phyloP scores from a whole-genome alignment of 2,888 invertebrate genomes.

The Scaptomyza caliginosa region DNA sequence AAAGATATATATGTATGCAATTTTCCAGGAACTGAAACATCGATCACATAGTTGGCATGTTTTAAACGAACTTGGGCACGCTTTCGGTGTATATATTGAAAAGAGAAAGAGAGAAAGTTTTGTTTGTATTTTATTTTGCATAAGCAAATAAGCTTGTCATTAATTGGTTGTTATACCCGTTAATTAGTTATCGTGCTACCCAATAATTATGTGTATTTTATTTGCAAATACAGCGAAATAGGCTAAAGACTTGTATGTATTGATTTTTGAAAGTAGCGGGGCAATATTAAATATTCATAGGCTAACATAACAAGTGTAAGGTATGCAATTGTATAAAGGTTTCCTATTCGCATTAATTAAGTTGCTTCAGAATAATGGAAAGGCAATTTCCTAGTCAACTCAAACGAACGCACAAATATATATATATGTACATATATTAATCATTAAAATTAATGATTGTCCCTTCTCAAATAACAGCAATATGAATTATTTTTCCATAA shows the following conservation, averaged over 20 bases:
- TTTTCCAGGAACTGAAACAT: not conserved
- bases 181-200: not conserved
- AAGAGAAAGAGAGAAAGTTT: no score
- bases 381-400: not conserved
- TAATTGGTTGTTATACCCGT: not conserved
- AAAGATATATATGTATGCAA: slow-evolving; percentile 3
- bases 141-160: not conserved
- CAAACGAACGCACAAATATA: not conserved
- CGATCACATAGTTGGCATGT: not conserved
- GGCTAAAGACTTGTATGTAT: not conserved
- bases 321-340: not conserved
- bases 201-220: not conserved
- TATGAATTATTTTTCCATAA: not conserved
- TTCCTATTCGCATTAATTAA: not conserved
- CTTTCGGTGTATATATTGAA: not conserved
- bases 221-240: not conserved
- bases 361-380: not conserved
- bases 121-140: not conserved
- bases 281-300: not conserved
- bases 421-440: no score
- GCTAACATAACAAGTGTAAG: not conserved
- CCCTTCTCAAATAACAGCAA: not conserved
- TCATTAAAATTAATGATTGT: not conserved
- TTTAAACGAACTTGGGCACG: slow-evolving; percentile 1
- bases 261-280: not conserved